Evolutionary conservation across 2,888 invertebrate genomes (phyloP).

Genomic region (Drosophila leonis): DNA sequence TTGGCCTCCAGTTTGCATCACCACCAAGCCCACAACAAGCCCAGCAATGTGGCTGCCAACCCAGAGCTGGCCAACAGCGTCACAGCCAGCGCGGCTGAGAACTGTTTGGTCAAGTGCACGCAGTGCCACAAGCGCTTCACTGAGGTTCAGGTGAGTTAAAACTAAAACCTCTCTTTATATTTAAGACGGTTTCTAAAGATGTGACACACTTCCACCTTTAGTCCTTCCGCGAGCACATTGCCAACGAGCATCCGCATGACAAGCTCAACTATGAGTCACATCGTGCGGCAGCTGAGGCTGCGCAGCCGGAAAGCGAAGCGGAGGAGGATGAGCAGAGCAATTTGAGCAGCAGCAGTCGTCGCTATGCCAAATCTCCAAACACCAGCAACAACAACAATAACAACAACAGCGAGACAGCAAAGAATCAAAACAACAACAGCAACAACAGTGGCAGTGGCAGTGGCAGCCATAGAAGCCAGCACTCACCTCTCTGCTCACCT

Average conservation of each 20-base stretch:
- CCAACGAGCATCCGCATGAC: conserved; percentile 84
- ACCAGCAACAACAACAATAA: conserved; percentile 51
- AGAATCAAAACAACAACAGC: conserved; percentile 65
- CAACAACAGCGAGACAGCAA: conserved; percentile 62
- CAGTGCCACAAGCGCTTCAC: conserved; percentile 85
- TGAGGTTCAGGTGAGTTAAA: conserved; percentile 82
- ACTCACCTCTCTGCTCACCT: conserved; percentile 69
- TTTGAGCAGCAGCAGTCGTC: conserved; percentile 63
- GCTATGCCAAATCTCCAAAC: conserved; percentile 61
- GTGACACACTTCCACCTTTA: conserved; percentile 31
- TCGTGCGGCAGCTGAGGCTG: conserved; percentile 47
- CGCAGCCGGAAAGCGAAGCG: conserved; percentile 70
- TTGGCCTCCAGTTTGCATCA: conserved; percentile 85
- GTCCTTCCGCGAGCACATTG: conserved; percentile 86
- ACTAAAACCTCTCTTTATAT: fast-evolving
- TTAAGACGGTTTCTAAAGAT: neutral
- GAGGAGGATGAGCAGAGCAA: conserved; percentile 73
- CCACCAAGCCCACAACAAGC: conserved; percentile 81
- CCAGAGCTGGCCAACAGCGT: conserved; percentile 72
- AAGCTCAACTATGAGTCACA: conserved; percentile 81
- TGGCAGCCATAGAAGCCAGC: conserved; percentile 51
- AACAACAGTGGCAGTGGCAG: conserved; percentile 31
- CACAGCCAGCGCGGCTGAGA: conserved; percentile 67
- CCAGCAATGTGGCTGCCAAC: conserved; percentile 65
- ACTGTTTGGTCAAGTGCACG: conserved; percentile 85